Base-by-base conservation (phyloP, 2,113 vertebrate genomes). In the Rhombomys opimus region DNA sequence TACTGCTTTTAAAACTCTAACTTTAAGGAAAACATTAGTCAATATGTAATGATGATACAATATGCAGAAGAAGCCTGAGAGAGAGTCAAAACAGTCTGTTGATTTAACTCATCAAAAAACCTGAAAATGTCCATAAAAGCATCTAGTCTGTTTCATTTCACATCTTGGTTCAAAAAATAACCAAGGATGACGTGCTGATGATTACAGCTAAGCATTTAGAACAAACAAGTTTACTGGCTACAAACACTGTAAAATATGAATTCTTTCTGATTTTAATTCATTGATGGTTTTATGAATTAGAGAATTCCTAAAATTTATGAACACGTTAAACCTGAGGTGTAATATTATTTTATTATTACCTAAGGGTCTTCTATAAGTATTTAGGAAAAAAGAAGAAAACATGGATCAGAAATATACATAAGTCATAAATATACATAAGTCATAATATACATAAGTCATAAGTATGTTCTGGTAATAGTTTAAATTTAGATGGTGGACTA, bases 291-390 rank as follows among this genome's bases (percentile, higher is more conserved):
- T 78, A 91, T 65, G 23, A 80, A 25, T 90, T 88, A 95, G 23
- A 90, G 70, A 95, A 97, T 63, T 70, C 35, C 15, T 61, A 76
- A 89, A 46, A 32, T 63, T 61, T 61, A 63, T 35, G n/a, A 70
- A 52, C 61, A 50, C 14, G n/a, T 95, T 65, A 75, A 91, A 9
- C 41, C 68, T 14, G 89, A 86, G 46, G 80, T 92, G 57, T 82
- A 73, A 82, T 50, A 77, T 63, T 84, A 77, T 84, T 93, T 89
- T 90, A 17, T 84, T 86, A 93, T 32, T 11, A 81, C 23, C 61
- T 95, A 23, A 94, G 94, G 30, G 72, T 91, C 84, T 75, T 86
- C 50, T 95, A n/a, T 85, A 92, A 52, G 84, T 91, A 91, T 38
- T 93, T 76, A 88, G 41, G 52, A 9, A 2, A 50, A 78, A 67